Evolutionary conservation across 2,797 vertebrate species (phyloP).

Genomic region (Myotis myotis): DNA sequence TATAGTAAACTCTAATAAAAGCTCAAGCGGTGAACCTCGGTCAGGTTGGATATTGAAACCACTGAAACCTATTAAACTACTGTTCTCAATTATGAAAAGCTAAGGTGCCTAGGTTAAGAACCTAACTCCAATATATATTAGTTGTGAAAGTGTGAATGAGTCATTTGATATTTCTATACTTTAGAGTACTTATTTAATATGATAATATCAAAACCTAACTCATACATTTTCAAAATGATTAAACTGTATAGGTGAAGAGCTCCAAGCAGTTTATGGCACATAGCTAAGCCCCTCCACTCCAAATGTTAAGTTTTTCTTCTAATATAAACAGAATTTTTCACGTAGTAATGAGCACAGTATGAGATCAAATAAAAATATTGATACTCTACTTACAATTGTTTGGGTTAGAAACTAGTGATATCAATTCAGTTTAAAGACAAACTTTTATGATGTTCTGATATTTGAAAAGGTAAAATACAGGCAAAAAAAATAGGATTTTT

Average conservation of each 20-base stretch:
- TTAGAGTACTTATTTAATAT: not conserved
- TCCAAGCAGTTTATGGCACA: not conserved
- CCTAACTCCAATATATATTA: not conserved
- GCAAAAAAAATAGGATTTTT: not conserved
- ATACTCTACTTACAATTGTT: not conserved
- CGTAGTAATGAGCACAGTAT: not conserved
- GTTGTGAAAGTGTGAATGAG: not conserved
- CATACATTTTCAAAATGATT: not conserved
- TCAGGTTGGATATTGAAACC: not conserved
- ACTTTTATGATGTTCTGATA: not conserved
- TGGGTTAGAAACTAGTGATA: not conserved
- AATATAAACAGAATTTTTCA: not conserved
- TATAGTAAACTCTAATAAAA: not conserved
- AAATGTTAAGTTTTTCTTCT: not conserved
- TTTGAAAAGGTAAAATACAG: not conserved
- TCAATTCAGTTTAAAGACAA: not conserved
- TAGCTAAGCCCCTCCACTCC: fast-evolving
- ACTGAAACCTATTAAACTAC: not conserved
- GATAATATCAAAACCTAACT: not conserved
- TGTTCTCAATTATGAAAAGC: not conserved
- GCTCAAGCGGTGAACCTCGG: not conserved
- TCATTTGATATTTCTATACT: not conserved
- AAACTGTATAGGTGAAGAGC: not conserved
- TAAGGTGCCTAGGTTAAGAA: not conserved
- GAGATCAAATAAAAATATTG: not conserved